Evolutionary conservation across 2,888 invertebrate species (phyloP).

Genomic region (Drosophila flavopinicola): DNA sequence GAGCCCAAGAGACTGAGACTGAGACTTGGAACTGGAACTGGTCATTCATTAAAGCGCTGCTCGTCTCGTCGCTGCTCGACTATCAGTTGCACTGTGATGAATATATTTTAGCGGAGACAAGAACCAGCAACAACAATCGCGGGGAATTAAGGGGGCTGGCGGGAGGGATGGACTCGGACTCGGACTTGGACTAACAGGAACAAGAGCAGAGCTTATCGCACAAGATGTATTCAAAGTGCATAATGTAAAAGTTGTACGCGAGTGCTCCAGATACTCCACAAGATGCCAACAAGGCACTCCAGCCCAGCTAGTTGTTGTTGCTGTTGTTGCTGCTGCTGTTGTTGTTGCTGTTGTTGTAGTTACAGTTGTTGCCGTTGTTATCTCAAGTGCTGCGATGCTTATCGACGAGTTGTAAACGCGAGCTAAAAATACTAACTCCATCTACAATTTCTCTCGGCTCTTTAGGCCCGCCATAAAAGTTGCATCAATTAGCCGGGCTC

Average conservation of each 20-base stretch:
- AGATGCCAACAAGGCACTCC: slow-evolving; percentile 47
- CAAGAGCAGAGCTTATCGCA: slow-evolving; percentile 66
- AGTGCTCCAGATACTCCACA: slow-evolving; percentile 72
- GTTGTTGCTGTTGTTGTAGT: slow-evolving; percentile 20
- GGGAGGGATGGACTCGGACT: not conserved
- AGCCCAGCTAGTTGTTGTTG: slow-evolving; percentile 14
- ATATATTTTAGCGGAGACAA: slow-evolving; percentile 72
- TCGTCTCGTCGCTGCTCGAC: slow-evolving; percentile 31
- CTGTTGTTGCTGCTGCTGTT: slow-evolving; percentile 19
- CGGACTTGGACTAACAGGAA: slow-evolving; percentile 37
- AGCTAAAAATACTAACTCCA: slow-evolving; percentile 70
- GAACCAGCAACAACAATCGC: slow-evolving; percentile 37
- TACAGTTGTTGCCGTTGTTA: slow-evolving; percentile 57
- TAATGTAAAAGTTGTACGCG: slow-evolving; percentile 74
- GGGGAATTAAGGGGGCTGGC: too few relatives aligned
- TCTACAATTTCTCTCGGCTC: slow-evolving; percentile 35
- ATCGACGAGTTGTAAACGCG: slow-evolving; percentile 71
- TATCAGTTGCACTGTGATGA: slow-evolving; percentile 69
- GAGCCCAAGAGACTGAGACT: slow-evolving; percentile 10
- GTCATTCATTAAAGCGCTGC: slow-evolving; percentile 71
- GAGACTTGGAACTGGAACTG: slow-evolving; percentile 28
- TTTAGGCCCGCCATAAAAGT: slow-evolving; percentile 61
- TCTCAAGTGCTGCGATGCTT: slow-evolving; percentile 77
- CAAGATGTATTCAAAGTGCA: slow-evolving; percentile 77
- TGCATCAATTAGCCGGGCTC: slow-evolving; percentile 76